A percentile compares a stretch with the other conserved stretches of the same genome.
Evolutionary conservation across 2,888 invertebrate genomes (phyloP).

Genomic region (Molanna angustata): DNA sequence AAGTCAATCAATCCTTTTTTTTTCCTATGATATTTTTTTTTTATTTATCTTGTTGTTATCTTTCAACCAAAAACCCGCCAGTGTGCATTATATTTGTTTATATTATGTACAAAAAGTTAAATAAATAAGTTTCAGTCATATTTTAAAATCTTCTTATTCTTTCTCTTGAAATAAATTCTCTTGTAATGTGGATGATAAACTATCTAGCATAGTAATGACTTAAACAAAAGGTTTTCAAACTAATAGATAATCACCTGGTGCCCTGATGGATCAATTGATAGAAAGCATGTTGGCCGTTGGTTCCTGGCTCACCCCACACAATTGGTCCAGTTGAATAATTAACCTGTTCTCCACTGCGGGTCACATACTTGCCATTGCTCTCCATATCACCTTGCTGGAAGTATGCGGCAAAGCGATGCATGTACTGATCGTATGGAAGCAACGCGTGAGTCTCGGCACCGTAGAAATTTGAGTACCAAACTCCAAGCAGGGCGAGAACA

Average conservation of each 20-base stretch:
- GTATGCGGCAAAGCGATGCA: constrained; percentile 97
- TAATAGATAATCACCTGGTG: constrained; percentile 44
- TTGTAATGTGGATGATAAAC: too few relatives aligned
- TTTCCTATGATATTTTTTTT: too few relatives aligned
- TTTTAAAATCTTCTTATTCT: too few relatives aligned
- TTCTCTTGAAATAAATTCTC: too few relatives aligned
- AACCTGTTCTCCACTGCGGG: constrained; percentile 61
- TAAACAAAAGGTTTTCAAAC: too few relatives aligned
- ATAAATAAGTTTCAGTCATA: too few relatives aligned
- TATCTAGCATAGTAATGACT: too few relatives aligned
- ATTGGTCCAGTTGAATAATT: constrained; percentile 73
- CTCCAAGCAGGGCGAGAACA: constrained; percentile 84
- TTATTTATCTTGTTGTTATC: too few relatives aligned
- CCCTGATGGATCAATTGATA: constrained; percentile 98
- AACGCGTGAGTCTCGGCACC: constrained; percentile 95
- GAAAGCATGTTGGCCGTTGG: constrained; percentile 99
- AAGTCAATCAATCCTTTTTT: too few relatives aligned
- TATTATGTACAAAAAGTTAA: too few relatives aligned
- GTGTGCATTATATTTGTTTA: too few relatives aligned
- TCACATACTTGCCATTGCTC: constrained; percentile 95
- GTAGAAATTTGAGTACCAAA: constrained; percentile 95
- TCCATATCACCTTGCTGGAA: constrained; percentile 99
- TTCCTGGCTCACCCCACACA: constrained; percentile 98
- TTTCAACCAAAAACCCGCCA: too few relatives aligned
- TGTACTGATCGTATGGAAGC: constrained; percentile 97